A percentile compares a stretch with the other conserved stretches of the same genome.
These are phyloP conservation scores for Eumaeus atala DNA, from an alignment of 1,140 invertebrate species.

Conservation along the genomic window DNA sequence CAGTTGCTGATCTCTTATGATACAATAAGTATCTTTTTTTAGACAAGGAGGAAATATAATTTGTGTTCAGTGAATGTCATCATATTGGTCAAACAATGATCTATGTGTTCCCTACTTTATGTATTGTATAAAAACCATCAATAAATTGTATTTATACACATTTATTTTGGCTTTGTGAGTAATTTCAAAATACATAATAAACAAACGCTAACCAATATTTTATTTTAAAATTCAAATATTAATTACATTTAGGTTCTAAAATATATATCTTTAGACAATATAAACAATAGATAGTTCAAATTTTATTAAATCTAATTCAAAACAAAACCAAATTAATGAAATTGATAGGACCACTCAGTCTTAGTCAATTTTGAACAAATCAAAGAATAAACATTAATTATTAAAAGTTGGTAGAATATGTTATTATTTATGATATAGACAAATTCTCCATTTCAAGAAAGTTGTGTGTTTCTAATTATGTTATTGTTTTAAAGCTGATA, in stretches of 20 bases:
- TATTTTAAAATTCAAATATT: slow-evolving; percentile 35
- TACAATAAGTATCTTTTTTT: slow-evolving; percentile 51
- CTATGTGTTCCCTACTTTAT: slow-evolving; percentile 58
- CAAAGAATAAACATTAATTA: slow-evolving; percentile 4
- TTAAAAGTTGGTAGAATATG: background rate
- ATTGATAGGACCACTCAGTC: slow-evolving; percentile 1
- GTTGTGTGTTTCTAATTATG: background rate
- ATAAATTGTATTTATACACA: slow-evolving; percentile 71
- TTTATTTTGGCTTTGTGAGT: slow-evolving; percentile 72
- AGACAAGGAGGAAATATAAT: slow-evolving; percentile 43
- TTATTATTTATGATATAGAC: background rate
- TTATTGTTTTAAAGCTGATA: slow-evolving; percentile 10
- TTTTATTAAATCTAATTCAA: slow-evolving; percentile 2
- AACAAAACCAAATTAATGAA: slow-evolving; percentile 7
- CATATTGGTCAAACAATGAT: slow-evolving; percentile 48
- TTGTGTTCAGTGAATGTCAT: slow-evolving; percentile 49
- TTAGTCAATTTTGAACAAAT: slow-evolving; percentile 6
- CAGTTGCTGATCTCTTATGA: slow-evolving; percentile 60
- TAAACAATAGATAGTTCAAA: slow-evolving; percentile 7
- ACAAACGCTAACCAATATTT: slow-evolving; percentile 68
- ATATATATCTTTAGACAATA: background rate
- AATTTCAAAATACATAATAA: slow-evolving; percentile 70
- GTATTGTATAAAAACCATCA: slow-evolving; percentile 68
- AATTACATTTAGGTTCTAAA: background rate
- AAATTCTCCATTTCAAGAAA: background rate